Conservation (phyloP, 2,888 invertebrate genomes). For the Calliopum simillimum region DNA sequence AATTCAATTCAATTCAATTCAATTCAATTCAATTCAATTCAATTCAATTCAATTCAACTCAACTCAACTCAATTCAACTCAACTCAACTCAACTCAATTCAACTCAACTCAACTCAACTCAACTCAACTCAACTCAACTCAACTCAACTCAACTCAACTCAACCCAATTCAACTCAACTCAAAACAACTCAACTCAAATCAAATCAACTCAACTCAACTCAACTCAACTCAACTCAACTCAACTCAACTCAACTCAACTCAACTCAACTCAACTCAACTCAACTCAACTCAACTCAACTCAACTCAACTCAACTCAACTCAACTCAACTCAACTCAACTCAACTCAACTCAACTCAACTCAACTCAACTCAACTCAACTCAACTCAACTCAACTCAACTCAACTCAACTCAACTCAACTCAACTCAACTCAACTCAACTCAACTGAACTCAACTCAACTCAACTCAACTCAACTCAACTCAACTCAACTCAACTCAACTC, state of each 20-base stretch:
- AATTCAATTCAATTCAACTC: conserved; percentile 5
- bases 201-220: no score
- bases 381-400: conserved; percentile 15
- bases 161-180: neutral
- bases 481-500: conserved; percentile 3
- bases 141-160: neutral
- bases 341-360: conserved; percentile 11
- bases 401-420: conserved; percentile 15
- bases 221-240: no score
- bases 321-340: conserved; percentile 15
- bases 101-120: neutral
- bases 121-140: neutral
- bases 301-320: conserved; percentile 8
- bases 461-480: neutral
- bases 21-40: conserved; percentile 10
- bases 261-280: no score
- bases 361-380: conserved; percentile 5
- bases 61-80: conserved; percentile 1
- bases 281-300: no score
- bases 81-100: neutral
- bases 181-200: no score
- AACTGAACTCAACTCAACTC: conserved; percentile 5
- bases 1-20: conserved; percentile 4
- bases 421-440: conserved; percentile 8
- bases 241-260: no score